These are phyloP conservation scores for Agrochola lychnidis DNA, from an alignment of 2,888 invertebrate species.

Conservation along the genomic window DNA sequence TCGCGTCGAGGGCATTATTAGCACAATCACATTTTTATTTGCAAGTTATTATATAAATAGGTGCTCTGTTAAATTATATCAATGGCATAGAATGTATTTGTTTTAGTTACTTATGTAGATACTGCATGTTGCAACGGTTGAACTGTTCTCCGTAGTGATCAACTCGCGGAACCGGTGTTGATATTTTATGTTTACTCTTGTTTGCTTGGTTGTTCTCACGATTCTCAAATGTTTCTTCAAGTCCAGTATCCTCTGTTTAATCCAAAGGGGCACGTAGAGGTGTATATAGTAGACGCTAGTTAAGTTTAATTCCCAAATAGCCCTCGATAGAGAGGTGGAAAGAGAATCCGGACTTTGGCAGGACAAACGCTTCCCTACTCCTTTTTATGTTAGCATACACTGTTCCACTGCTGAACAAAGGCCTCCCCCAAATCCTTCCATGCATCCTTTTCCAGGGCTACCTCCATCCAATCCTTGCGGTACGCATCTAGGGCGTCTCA, in stretches of 20 bases:
- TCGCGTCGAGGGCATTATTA: conserved; percentile 64
- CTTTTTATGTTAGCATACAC: too few species aligned
- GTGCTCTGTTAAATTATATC: conserved; percentile 41
- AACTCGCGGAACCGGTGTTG: conserved; percentile 13
- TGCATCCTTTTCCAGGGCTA: too few species aligned
- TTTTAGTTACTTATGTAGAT: conserved; percentile 5
- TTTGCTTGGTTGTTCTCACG: conserved; percentile 18
- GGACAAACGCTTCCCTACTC: too few species aligned
- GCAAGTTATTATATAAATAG: conserved; percentile 49
- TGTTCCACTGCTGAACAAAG: too few species aligned
- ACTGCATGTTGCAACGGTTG: conserved; percentile 9
- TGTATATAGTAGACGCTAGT: not conserved
- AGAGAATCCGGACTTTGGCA: too few species aligned
- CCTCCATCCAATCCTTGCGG: too few species aligned
- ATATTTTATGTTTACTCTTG: conserved; percentile 25
- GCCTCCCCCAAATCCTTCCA: too few species aligned
- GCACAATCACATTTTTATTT: conserved; percentile 62
- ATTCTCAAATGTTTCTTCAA: conserved; percentile 8
- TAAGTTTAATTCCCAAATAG: not conserved
- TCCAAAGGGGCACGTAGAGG: not conserved
- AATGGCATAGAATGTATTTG: conserved; percentile 1
- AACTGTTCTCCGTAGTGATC: conserved; percentile 1
- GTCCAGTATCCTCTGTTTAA: not conserved
- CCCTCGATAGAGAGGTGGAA: too few species aligned
- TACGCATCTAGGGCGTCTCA: too few species aligned